Base-by-base conservation (phyloP, 2,797 vertebrate species). In the Aselliscus stoliczkanus region DNA sequence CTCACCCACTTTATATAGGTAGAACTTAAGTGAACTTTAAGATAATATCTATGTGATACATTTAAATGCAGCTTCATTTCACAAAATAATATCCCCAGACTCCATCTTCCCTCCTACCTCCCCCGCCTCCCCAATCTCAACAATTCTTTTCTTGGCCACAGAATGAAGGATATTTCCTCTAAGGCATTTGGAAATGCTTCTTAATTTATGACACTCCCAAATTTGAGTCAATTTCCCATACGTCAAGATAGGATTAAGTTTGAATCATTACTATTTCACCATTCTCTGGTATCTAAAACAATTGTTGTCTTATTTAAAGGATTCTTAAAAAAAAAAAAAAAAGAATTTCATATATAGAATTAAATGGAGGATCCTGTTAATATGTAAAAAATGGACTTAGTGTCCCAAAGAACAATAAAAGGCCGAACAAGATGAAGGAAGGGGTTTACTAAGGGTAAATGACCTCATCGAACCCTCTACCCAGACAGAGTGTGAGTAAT, bases 401-500 rank as follows among this genome's bases (percentile, higher is more conserved):
- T 14, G 12, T 90, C 31, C 27, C 64, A 14, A n/a, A 60, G 70
- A 25, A 18, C 39, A 56, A 20, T 20, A 44, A 42, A 34, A 13
- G 18, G 9, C 31, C 15, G 11, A 75, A 12, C 56, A 0, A 42
- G 42, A 17, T 7, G 21, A 20, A 60, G 4, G n/a, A 42, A 65
- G 50, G n/a, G 39, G 4, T 12, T 18, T 25, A 2, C 70, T 39
- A 0, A 72, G 76, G 70, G 31, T 2, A 8, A 5, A 2, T 0
- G 23, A 39, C 37, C 5, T 39, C 23, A 9, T 10, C 0, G 17
- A 37, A 5, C 21, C 4, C 21, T 69, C 73, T 69, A 18, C 70
- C 52, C 23, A 2, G 39, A 3, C 17, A 3, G 37, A 21, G 42
- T 1, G 4, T 2, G 34, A 0, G 10, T 6, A 58, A 18, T 0